Evolutionary conservation across 2,113 vertebrate genomes (phyloP).

Genomic region (Natator depressus): DNA sequence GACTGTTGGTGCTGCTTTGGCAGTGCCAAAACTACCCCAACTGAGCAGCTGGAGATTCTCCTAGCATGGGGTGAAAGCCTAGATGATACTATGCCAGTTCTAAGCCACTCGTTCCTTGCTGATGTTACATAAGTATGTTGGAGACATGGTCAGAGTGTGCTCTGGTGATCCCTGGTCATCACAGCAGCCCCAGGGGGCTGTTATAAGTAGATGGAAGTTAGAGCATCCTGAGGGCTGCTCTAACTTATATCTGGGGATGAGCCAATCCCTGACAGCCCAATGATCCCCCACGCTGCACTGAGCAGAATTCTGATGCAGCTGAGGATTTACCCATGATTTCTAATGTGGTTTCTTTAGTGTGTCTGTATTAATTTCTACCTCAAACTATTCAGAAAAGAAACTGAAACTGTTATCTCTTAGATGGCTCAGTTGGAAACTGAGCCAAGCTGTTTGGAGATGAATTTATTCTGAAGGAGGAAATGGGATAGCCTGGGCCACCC

Average conservation of each 20-base stretch:
- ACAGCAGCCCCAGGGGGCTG: not conserved
- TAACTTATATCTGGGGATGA: not conserved
- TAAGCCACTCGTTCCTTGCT: not conserved
- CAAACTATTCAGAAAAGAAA: not conserved
- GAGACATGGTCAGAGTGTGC: not conserved
- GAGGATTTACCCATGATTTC: not conserved
- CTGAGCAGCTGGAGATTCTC: not conserved
- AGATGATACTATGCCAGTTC: not conserved
- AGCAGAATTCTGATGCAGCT: not conserved
- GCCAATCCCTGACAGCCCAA: not conserved
- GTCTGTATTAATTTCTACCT: not conserved
- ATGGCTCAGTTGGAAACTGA: not conserved
- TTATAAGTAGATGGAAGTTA: not conserved
- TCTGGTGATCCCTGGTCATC: not conserved
- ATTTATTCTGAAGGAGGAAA: not conserved
- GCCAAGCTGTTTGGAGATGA: not conserved
- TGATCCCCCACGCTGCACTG: not conserved
- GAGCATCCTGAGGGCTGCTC: not conserved
- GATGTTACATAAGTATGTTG: too few species aligned
- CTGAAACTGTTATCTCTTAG: not conserved
- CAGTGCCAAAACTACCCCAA: not conserved
- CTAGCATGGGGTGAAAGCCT: not conserved
- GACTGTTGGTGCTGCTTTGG: not conserved
- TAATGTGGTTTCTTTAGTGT: fast-evolving
- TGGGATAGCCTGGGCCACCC: not conserved